Percentiles rank a stretch among this genome's conserved stretches.
Evolutionary conservation across 1,140 invertebrate genomes (phyloP).

Genomic region (Kradibia gibbosae): DNA sequence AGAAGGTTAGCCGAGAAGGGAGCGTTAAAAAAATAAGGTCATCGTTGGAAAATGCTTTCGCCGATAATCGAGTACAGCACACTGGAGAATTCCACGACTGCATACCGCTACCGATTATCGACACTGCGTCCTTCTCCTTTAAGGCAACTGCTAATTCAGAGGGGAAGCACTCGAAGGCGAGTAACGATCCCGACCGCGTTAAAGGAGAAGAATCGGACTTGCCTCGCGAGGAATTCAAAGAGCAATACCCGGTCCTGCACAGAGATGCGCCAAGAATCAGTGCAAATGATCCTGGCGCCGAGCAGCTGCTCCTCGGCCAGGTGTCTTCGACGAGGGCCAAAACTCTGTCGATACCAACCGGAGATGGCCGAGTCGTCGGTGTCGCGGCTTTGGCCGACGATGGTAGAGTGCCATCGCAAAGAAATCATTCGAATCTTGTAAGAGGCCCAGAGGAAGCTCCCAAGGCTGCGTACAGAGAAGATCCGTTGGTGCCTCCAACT

Average conservation of each 20-base stretch:
- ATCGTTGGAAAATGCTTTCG: constrained; percentile 55
- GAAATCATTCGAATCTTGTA: constrained; percentile 63
- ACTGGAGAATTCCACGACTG: constrained; percentile 69
- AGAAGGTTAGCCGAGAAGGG: constrained; percentile 54
- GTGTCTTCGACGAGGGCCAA: not conserved
- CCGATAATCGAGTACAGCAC: constrained; percentile 57
- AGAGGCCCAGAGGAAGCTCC: constrained; percentile 60
- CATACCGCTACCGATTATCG: constrained; percentile 58
- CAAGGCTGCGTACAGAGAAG: constrained; percentile 45
- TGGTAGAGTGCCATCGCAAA: constrained; percentile 54
- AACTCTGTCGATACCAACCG: not conserved
- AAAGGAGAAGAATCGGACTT: not conserved
- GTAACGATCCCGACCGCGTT: not conserved
- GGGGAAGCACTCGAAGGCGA: not conserved
- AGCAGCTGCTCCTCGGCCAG: constrained; percentile 27
- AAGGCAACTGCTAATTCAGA: not conserved
- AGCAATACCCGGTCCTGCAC: not conserved
- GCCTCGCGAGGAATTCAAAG: not conserved
- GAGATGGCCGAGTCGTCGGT: constrained; percentile 42
- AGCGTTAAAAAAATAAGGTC: constrained; percentile 56
- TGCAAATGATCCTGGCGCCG: not conserved
- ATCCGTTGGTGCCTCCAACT: constrained; percentile 55
- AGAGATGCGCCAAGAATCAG: too few species aligned
- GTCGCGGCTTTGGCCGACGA: constrained; percentile 54
- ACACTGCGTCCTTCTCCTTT: not conserved